Evolutionary conservation across 2,797 vertebrate species (phyloP).

Genomic region (Chelonia mydas): DNA sequence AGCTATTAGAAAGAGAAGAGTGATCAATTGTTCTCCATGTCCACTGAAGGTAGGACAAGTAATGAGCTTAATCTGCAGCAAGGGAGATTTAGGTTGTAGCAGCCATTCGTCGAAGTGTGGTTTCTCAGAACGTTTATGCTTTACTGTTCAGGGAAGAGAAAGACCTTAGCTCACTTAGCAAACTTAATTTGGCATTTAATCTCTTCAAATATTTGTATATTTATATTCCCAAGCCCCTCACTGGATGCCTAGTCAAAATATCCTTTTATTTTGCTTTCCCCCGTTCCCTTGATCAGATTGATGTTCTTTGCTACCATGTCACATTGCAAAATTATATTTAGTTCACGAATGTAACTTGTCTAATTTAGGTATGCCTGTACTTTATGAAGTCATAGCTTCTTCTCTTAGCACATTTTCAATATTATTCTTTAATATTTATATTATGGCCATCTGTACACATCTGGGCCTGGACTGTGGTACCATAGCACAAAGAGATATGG

Average conservation of each 20-base stretch:
- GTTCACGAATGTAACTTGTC: not conserved
- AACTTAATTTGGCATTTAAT: not conserved
- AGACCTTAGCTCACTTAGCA: not conserved
- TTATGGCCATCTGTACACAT: not conserved
- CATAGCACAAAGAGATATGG: not conserved
- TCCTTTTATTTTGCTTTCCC: not conserved
- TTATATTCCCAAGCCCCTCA: not conserved
- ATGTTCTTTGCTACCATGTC: not conserved
- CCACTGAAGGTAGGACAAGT: not conserved
- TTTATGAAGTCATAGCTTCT: not conserved
- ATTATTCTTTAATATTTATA: not conserved
- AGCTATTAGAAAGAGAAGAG: not conserved
- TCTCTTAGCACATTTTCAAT: not conserved
- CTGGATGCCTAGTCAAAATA: not conserved
- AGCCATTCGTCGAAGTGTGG: not conserved
- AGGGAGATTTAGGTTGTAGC: not conserved
- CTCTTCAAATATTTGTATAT: not conserved
- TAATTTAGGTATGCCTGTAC: not conserved
- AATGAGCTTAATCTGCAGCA: not conserved
- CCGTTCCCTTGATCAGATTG: not conserved
- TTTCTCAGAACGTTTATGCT: not conserved
- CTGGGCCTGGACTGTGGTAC: not conserved
- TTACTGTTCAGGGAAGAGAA: not conserved
- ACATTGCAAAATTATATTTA: not conserved
- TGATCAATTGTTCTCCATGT: not conserved